phyloP scores from a whole-genome alignment of 2,888 invertebrate genomes.

The Agriopis marginaria region DNA sequence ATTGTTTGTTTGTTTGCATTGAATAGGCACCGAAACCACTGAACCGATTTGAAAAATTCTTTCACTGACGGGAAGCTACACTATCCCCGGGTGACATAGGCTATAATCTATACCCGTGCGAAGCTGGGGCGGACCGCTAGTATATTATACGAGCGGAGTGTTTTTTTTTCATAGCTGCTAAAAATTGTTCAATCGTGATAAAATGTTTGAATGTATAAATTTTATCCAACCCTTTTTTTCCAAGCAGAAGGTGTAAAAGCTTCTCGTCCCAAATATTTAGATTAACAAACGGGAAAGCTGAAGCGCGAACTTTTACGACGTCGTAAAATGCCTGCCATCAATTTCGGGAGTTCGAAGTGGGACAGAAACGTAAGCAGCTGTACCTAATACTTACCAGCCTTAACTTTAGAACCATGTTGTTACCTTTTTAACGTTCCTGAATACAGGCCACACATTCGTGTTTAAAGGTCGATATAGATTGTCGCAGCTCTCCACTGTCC shows the following conservation, averaged over 20 bases:
- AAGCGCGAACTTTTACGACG: constrained; percentile 50
- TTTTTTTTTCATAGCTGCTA: not conserved
- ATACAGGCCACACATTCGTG: no score
- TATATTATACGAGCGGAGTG: no score
- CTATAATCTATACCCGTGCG: no score
- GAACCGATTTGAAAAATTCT: no score
- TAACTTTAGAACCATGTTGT: not conserved
- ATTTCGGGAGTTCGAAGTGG: constrained; percentile 44
- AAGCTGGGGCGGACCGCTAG: no score
- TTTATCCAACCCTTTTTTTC: constrained; percentile 28
- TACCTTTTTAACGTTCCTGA: no score
- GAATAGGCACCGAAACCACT: no score
- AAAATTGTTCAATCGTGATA: not conserved
- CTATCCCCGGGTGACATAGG: no score
- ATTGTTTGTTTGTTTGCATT: no score
- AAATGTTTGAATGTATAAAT: constrained; percentile 7
- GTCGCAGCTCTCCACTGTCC: no score
- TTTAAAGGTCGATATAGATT: no score
- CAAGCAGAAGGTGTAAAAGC: constrained; percentile 40
- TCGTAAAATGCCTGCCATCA: constrained; percentile 51
- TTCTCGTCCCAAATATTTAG: constrained; percentile 44
- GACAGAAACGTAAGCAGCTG: constrained; percentile 38
- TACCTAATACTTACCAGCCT: constrained; percentile 5
- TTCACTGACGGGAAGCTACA: no score
- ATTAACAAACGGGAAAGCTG: constrained; percentile 50